Evolutionary conservation across 2,888 invertebrate genomes (phyloP), one percentile per base, ranked within the genome.

Genomic region (Gonocerus acuteangulatus): DNA sequence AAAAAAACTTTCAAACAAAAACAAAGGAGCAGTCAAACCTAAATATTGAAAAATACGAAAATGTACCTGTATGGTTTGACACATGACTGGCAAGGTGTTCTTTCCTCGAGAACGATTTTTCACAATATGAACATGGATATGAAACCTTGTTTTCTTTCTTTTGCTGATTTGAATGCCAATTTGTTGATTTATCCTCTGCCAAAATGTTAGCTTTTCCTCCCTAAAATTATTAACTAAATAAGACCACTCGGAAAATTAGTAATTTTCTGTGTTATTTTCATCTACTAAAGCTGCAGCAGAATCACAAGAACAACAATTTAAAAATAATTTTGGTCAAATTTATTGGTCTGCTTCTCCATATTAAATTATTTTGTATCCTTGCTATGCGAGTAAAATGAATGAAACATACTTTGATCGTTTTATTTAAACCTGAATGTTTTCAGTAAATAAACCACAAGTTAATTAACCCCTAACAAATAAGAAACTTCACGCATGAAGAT

Each of bases 51-150:
- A 13, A 39, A 15, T 13, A 39, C 7, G 32, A 32, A 9, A 32
- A 32, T 32, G 9, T 48, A 64, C 70, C 70, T 56, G 69, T 69
- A 51, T 85, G 89, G 75, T 88, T 86, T 64, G 87, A 79, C 2
- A 87, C 84, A 71, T 90, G 90, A 74, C 89, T 89, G 75, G 89
- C 88, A 67, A 90, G 79, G 73, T 91, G 90, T 72, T 90, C 90
- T 73, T 90, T 90, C 60, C 90, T 80, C 11, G 89, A 88, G 75
- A 91, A 91, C 22, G 87, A 86, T 74, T 90, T 90, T 68, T 87
- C 88, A 75, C 90, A 91, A 70, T 87, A 86, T 16, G 86, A 84
- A 76, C 90, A 90, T 65, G 85, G 86, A 72, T 89, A 89, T 15
- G n/a, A 36, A 2, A 89, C 89, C 73, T 89, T 89, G 73, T 89